Evolutionary conservation across 2,797 vertebrate species (phyloP), one percentile per base, ranked within the genome.

Genomic region (Syndactyla subalaris): DNA sequence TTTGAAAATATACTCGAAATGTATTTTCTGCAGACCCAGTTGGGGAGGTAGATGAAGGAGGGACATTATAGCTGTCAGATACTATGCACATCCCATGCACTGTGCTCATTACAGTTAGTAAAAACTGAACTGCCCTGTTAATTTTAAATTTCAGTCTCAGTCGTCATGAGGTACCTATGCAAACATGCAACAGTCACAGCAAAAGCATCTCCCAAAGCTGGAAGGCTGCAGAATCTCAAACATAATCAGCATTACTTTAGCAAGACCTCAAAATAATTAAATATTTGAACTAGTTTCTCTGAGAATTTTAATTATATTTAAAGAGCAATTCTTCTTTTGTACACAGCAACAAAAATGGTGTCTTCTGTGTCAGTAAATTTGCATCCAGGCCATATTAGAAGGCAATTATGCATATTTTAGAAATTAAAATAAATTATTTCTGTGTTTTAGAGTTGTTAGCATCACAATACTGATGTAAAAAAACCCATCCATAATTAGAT

Each of bases 241-340:
- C 92, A 94, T 66, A 61, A 73, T 68, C 39, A 85, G 43, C 43
- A 72, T 72, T 38, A 54, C 32, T 94, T 86, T 34, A 79, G 41
- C 45, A 68, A 72, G 38, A 72, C 23, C 39, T 57, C 24, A 75
- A 91, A 85, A 36, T 54, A 34, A 65, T 67, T 80, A 94, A 89
- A 83, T 90, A 90, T 91, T 95, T 89, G 82, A 89, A 46, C 27
- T 55, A 52, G 14, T 63, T n/a, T 94, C 76, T 89, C 20, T 41
- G 46, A 77, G 63, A 38, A 79, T 83, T 93, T 88, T 66, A 87
- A 77, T 85, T 89, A 20, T 85, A 89, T 93, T 93, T 94, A 72
- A 92, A 92, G 39, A 79, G 7, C 46, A 89, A 66, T 89, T 91
- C 17, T 71, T 78, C 61, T 94, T 51, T 85, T 70, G 54, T 48